Conservation (phyloP, 1,140 invertebrate species). For the Orius insidiosus region DNA sequence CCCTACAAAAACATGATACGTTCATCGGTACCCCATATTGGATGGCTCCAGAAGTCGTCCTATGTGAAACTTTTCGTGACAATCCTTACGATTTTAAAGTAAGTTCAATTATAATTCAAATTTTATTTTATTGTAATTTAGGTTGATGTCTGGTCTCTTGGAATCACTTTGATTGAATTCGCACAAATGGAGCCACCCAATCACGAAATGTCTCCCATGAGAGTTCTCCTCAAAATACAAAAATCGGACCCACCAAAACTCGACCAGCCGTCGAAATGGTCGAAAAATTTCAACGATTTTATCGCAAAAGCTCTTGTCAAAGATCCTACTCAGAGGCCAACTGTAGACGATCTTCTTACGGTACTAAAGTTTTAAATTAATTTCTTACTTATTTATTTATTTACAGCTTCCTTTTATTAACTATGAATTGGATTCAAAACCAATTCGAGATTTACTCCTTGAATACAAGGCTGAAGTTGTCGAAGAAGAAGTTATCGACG, state of each 20-base stretch:
- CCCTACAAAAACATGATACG: constrained; percentile 89
- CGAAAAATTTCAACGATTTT: constrained; percentile 87
- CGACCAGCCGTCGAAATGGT: constrained; percentile 73
- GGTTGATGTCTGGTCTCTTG: constrained; percentile 96
- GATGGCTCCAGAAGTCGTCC: constrained; percentile 98
- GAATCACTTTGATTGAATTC: constrained; percentile 96
- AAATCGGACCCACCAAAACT: constrained; percentile 92
- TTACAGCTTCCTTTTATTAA: constrained; percentile 71
- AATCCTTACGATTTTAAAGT: constrained; percentile 98
- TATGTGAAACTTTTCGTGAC: constrained; percentile 97
- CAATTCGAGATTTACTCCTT: constrained; percentile 72
- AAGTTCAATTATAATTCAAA: neutral
- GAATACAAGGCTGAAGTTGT: constrained; percentile 95
- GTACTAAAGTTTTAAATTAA: constrained; percentile 23
- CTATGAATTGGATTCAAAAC: constrained; percentile 61
- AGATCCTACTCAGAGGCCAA: constrained; percentile 74
- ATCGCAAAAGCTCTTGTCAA: constrained; percentile 81
- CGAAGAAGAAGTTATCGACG: constrained; percentile 69
- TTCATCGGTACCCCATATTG: constrained; percentile 97
- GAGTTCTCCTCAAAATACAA: constrained; percentile 94
- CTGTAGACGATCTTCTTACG: constrained; percentile 65
- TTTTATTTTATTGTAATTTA: constrained; percentile 22
- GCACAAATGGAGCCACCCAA: constrained; percentile 99
- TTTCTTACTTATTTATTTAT: constrained; percentile 14
- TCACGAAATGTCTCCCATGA: constrained; percentile 97